Percentiles rank a stretch among this genome's conserved stretches.
Evolutionary conservation across 2,113 vertebrate species (phyloP).

Genomic region (Sialia sialis): DNA sequence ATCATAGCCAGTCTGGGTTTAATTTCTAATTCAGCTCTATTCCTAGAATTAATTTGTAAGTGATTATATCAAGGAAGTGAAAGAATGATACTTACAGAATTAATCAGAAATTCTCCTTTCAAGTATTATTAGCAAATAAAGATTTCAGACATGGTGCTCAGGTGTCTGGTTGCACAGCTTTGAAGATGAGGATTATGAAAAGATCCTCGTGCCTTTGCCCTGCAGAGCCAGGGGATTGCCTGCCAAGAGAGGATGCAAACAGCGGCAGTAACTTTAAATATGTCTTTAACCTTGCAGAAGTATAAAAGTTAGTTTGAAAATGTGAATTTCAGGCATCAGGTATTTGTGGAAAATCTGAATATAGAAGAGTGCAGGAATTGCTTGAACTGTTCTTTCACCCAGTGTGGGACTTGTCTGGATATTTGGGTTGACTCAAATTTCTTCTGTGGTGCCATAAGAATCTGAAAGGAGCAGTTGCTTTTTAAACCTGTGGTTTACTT

Average conservation of each 20-base stretch:
- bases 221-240: neutral
- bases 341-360: neutral
- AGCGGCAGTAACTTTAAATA: neutral
- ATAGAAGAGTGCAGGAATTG: neutral
- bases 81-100: neutral
- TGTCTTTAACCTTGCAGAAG: neutral
- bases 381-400: neutral
- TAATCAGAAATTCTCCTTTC: neutral
- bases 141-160: neutral
- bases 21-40: neutral
- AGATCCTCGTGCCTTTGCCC: neutral
- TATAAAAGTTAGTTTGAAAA: neutral
- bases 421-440: neutral
- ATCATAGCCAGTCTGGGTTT: neutral
- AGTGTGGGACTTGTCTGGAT: neutral
- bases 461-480: neutral
- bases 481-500: neutral
- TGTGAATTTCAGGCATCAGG: fast-evolving
- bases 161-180: neutral
- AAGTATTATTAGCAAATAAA: neutral
- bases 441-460: neutral
- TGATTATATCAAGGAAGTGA: neutral
- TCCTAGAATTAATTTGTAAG: neutral
- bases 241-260: neutral
- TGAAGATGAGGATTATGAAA: neutral